These are phyloP conservation scores for Mactra quadrangularis DNA, from an alignment of 1,140 invertebrate species.

Conservation along the genomic window DNA sequence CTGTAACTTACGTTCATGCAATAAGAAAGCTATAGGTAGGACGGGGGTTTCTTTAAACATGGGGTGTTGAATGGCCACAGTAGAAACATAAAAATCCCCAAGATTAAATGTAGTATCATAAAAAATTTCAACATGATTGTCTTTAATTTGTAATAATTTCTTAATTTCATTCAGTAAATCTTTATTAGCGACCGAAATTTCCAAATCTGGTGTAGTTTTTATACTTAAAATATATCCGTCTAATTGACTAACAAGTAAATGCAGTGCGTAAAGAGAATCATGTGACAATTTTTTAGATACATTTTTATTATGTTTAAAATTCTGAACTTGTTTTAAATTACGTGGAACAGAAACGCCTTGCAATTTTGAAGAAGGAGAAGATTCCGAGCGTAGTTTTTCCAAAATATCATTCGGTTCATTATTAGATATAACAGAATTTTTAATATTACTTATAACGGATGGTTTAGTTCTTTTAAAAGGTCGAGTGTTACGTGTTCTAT, in stretches of 20 bases:
- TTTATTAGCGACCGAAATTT: slow-evolving; percentile 26
- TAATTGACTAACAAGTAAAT: slow-evolving; percentile 48
- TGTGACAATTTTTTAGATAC: slow-evolving; percentile 8
- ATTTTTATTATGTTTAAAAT: slow-evolving; percentile 3
- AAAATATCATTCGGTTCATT: slow-evolving; percentile 22
- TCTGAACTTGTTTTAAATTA: slow-evolving; percentile 38
- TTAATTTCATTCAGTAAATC: slow-evolving; percentile 39
- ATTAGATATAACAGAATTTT: not conserved
- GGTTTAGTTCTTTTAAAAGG: slow-evolving; percentile 32
- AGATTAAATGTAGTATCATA: slow-evolving; percentile 51
- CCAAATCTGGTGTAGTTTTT: slow-evolving; percentile 50
- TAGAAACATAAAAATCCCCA: slow-evolving; percentile 51
- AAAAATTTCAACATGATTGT: not conserved
- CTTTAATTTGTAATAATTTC: slow-evolving; percentile 28
- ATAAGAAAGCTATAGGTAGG: slow-evolving; percentile 39
- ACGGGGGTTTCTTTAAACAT: slow-evolving; percentile 41
- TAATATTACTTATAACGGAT: slow-evolving; percentile 23
- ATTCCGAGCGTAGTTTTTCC: slow-evolving; percentile 8
- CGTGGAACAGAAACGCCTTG: slow-evolving; percentile 35
- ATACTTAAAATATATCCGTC: slow-evolving; percentile 50
- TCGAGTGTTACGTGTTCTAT: not conserved
- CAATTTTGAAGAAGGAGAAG: not conserved
- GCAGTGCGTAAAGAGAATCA: slow-evolving; percentile 40
- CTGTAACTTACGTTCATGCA: slow-evolving; percentile 46
- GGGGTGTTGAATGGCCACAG: slow-evolving; percentile 11